A percentile compares a stretch with the other conserved stretches of the same genome.
Evolutionary conservation across 2,888 invertebrate species (phyloP).

Genomic region (Agapostemon virescens): DNA sequence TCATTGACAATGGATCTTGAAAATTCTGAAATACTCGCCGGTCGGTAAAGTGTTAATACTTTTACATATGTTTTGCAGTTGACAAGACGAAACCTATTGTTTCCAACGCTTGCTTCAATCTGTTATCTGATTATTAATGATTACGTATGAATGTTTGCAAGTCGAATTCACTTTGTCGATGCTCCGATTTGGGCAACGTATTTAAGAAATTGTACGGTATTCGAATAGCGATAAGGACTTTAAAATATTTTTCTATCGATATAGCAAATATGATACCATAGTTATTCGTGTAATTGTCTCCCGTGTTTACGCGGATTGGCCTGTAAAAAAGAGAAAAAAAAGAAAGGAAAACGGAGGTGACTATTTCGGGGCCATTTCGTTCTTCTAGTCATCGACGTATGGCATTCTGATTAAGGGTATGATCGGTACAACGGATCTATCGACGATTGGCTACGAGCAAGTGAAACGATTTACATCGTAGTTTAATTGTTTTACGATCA

Average conservation of each 20-base stretch:
- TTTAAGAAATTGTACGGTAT: background rate
- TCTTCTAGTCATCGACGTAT: constrained; percentile 14
- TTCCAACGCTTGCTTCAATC: background rate
- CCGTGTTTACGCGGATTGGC: background rate
- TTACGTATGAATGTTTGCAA: background rate
- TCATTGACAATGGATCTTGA: no score
- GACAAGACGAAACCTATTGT: background rate
- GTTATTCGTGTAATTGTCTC: background rate
- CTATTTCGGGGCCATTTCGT: background rate
- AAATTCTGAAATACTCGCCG: no score
- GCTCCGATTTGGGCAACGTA: background rate
- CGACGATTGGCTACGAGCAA: background rate
- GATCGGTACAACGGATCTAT: background rate
- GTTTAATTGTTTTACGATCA: background rate
- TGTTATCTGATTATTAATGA: background rate
- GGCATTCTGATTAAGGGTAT: background rate
- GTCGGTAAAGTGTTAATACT: no score
- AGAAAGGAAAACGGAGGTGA: background rate
- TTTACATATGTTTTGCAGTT: background rate
- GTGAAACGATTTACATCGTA: background rate
- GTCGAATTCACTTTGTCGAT: background rate
- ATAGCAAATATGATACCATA: background rate
- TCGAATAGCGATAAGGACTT: constrained; percentile 3
- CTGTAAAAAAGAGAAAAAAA: background rate
- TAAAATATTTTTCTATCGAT: constrained; percentile 12